Percentiles rank a stretch among this genome's conserved stretches.
Evolutionary conservation across 2,113 vertebrate genomes (phyloP).

Genomic region (Phoenicopterus ruber): DNA sequence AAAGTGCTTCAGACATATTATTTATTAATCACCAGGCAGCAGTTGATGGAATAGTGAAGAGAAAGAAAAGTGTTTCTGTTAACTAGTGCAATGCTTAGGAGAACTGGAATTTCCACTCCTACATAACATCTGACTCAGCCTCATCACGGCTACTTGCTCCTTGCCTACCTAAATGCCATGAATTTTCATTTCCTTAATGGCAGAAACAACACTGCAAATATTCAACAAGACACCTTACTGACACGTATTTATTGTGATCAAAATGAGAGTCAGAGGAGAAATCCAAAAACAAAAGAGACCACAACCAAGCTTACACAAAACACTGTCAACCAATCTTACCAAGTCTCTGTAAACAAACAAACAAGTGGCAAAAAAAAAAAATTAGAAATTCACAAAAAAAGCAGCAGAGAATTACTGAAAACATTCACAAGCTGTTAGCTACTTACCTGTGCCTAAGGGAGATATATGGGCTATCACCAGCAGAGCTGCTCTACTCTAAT

Average conservation of each 20-base stretch:
- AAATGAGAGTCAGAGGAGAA: conserved; percentile 47
- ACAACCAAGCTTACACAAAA: conserved; percentile 62
- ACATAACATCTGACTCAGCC: conserved; percentile 73
- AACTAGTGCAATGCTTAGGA: conserved; percentile 50
- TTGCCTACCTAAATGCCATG: conserved; percentile 70
- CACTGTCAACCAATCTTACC: conserved; percentile 35
- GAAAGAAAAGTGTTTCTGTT: conserved; percentile 48
- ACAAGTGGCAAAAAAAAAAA: background rate
- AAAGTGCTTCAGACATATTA: conserved; percentile 16
- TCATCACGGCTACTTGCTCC: conserved; percentile 47
- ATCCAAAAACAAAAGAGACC: conserved; percentile 34
- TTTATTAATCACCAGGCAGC: conserved; percentile 46
- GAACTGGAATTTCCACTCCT: conserved; percentile 76
- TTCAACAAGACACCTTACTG: conserved; percentile 40
- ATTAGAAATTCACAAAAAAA: background rate
- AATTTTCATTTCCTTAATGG: conserved; percentile 72
- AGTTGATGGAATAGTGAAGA: conserved; percentile 13
- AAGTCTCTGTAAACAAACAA: conserved; percentile 42
- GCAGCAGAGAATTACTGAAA: conserved; percentile 21
- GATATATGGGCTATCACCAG: conserved; percentile 65
- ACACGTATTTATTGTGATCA: background rate
- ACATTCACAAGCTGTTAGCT: conserved; percentile 43
- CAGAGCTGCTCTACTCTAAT: conserved; percentile 71
- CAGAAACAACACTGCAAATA: conserved; percentile 57
- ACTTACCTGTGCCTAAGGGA: conserved; percentile 72